Evolutionary conservation across 2,888 invertebrate species (phyloP), one percentile per base, ranked within the genome.

Genomic region (Oxytorus armatus): DNA sequence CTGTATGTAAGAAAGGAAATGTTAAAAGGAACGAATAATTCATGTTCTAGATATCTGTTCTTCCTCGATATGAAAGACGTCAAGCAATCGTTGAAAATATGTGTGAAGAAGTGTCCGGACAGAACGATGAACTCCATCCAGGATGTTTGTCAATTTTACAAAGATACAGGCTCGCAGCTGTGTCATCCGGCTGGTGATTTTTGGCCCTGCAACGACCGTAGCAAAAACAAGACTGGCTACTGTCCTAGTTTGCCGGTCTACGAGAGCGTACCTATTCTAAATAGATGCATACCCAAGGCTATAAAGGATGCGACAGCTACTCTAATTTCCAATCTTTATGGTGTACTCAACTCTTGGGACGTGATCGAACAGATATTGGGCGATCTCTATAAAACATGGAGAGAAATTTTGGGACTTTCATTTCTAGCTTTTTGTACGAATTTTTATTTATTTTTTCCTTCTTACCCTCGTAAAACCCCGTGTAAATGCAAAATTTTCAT

Each of bases 321-420:
- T 83, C 93, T 96, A 25, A 93, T 95, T 78, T 93, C 93, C 61
- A 95, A 96, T 90, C 94, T 98, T 85, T 97, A 97, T 92, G 95
- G 95, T 3, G 93, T 96, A 86, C 93, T 98, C 53, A 98, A 98
- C 89, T 96, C 96, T 86, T 97, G 97, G 96, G 97, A 97, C 90
- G 94, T 96, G 36, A 94, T 97, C 85, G 97, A 98, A 92, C 97
- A 98, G 92, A 95, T 98, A 90, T 93, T 98, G 39, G 95, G 96
- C 63, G 98, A 98, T 92, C 93, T 98, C 5, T 97, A 97, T 89
- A 95, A 95, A 79, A 96, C 97, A 44, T 98, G 98, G 97, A 95
- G 94, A 88, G 95, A 96, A 91, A 96, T 98, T 92, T 93, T 97
- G 63, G 95, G 95, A 39, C 94, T 98, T 87, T 95, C 96, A 69